Evolutionary conservation across 1,140 invertebrate genomes (phyloP).

Genomic region (Zaprionus camerounensis): DNA sequence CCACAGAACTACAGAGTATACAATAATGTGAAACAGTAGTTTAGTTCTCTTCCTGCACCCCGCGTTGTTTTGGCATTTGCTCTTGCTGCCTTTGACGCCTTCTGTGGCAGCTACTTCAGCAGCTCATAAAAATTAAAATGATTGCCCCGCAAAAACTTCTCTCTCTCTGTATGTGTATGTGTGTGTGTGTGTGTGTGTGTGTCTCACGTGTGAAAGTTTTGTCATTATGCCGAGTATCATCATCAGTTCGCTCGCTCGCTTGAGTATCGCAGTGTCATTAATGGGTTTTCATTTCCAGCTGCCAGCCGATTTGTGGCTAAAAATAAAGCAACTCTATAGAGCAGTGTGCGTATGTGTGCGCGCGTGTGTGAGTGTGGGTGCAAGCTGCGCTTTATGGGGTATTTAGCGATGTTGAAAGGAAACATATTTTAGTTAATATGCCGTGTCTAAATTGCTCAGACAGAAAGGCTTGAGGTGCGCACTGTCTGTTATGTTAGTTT

Average conservation of each 20-base stretch:
- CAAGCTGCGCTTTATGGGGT: conserved; percentile 2
- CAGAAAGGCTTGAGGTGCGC: neutral
- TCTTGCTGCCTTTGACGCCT: conserved; percentile 10
- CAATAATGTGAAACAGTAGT: neutral
- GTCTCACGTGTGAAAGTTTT: conserved; percentile 67
- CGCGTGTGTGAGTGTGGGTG: neutral
- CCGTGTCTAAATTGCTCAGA: conserved; percentile 27
- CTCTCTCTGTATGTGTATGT: neutral
- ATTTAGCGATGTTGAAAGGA: conserved; percentile 30
- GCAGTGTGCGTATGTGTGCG: neutral
- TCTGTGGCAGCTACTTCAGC: conserved; percentile 17
- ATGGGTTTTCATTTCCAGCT: conserved; percentile 51
- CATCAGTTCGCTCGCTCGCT: neutral
- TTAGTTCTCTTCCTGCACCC: neutral
- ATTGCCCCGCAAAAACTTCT: conserved; percentile 64
- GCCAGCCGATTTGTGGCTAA: conserved; percentile 18
- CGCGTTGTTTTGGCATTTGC: conserved; percentile 10
- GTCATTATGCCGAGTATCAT: conserved; percentile 69
- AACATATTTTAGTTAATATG: conserved; percentile 63
- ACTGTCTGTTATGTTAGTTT: neutral
- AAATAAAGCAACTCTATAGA: conserved; percentile 15
- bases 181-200: neutral
- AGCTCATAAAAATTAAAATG: conserved; percentile 82
- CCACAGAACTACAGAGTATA: conserved; percentile 3
- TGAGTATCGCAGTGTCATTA: conserved; percentile 57